Evolutionary conservation across 2,888 invertebrate species (phyloP).

Genomic region (Euspilapteryx auroguttella): DNA sequence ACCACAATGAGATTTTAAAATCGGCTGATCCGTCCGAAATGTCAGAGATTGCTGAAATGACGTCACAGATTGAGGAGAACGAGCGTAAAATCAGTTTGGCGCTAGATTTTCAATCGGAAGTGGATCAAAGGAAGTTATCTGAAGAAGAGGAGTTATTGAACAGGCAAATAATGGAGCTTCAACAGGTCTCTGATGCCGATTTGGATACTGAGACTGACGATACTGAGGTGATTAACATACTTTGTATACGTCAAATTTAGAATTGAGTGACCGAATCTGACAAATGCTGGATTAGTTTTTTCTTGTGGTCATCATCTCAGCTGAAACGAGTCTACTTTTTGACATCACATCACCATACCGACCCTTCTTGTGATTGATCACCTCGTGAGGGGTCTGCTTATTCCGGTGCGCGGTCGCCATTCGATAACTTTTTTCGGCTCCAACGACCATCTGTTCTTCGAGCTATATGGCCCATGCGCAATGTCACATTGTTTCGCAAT

Average conservation of each 20-base stretch:
- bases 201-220: constrained; percentile 83
- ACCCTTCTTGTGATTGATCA: too few species aligned
- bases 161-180: constrained; percentile 74
- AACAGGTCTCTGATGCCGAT: constrained; percentile 72
- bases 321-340: too few species aligned
- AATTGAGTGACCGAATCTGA: too few species aligned
- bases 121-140: constrained; percentile 72
- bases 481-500: too few species aligned
- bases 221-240: constrained; percentile 49
- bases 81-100: constrained; percentile 62
- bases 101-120: constrained; percentile 67
- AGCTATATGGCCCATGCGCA: too few species aligned
- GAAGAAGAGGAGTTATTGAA: constrained; percentile 78
- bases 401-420: too few species aligned
- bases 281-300: too few species aligned
- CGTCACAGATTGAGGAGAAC: constrained; percentile 54
- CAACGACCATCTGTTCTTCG: too few species aligned
- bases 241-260: not conserved
- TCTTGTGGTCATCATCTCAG: too few species aligned
- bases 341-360: too few species aligned
- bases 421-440: too few species aligned
- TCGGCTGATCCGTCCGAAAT: constrained; percentile 47
- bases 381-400: too few species aligned
- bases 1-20: constrained; percentile 40
- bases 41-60: constrained; percentile 55